Percentiles rank a stretch among this genome's conserved stretches.
Conservation (phyloP, 2,888 invertebrate species). For the Sinodicranocentrus sp. region DNA sequence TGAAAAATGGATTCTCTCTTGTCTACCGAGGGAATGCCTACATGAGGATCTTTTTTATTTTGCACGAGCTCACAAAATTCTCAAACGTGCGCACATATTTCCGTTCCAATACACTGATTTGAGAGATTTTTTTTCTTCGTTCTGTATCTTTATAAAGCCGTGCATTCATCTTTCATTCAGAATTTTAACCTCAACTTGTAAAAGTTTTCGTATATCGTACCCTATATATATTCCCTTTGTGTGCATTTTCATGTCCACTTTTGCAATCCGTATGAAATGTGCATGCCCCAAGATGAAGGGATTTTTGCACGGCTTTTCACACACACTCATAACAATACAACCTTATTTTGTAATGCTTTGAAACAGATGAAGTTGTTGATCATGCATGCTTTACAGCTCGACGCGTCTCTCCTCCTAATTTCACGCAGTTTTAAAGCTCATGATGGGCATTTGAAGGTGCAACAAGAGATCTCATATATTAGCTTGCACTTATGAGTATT, state of each 20-base stretch:
- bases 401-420: slow-evolving; percentile 38
- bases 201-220: slow-evolving; percentile 9
- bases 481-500: neutral
- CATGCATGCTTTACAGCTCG: slow-evolving; percentile 57
- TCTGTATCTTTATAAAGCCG: slow-evolving; percentile 12
- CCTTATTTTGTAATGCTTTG: slow-evolving; percentile 1
- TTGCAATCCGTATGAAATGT: neutral
- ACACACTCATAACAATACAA: neutral
- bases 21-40: too few species aligned
- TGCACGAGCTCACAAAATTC: too few species aligned
- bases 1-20: too few species aligned
- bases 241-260: neutral
- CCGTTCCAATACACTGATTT: slow-evolving; percentile 69
- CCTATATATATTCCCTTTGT: neutral
- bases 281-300: neutral
- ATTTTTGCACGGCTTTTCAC: slow-evolving; percentile 7
- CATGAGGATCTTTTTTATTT: too few species aligned
- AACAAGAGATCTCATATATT: slow-evolving; percentile 11
- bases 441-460: slow-evolving; percentile 28
- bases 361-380: slow-evolving; percentile 64
- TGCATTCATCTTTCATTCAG: slow-evolving; percentile 24
- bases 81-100: slow-evolving; percentile 29
- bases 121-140: slow-evolving; percentile 31
- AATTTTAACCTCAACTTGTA: slow-evolving; percentile 33
- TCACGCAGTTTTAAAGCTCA: slow-evolving; percentile 59